Percentiles rank a stretch among this genome's conserved stretches.
These are phyloP conservation scores for Equus przewalskii DNA, from an alignment of 2,113 vertebrate genomes.

Conservation along the genomic window DNA sequence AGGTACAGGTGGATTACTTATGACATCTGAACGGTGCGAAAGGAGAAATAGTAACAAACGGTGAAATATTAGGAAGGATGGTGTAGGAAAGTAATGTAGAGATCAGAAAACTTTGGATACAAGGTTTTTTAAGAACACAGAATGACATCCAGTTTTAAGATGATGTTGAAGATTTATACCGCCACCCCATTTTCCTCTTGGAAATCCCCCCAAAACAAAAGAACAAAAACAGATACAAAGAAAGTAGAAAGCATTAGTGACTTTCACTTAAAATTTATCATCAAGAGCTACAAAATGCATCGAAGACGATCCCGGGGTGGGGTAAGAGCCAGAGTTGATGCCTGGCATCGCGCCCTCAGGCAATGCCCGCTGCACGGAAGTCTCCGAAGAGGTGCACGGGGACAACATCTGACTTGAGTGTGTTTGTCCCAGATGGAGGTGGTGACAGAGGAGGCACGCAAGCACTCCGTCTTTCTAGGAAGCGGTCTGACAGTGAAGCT, in stretches of 20 bases:
- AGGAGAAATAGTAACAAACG: not conserved
- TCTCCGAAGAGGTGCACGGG: not conserved
- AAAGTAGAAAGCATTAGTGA: not conserved
- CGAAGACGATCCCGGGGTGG: not conserved
- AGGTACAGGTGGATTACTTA: not conserved
- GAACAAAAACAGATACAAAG: not conserved
- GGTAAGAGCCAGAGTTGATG: not conserved
- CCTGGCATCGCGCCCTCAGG: not conserved
- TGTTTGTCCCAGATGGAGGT: not conserved
- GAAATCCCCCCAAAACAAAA: not conserved
- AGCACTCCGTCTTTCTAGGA: not conserved
- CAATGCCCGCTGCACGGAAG: not conserved
- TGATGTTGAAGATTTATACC: not conserved
- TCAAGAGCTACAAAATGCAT: not conserved
- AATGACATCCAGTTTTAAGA: not conserved
- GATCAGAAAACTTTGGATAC: not conserved
- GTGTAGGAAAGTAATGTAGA: not conserved
- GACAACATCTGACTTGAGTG: too few species aligned
- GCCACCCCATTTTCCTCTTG: not conserved
- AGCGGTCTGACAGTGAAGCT: not conserved
- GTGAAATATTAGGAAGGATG: not conserved
- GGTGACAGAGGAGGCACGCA: not conserved
- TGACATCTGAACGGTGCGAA: not conserved
- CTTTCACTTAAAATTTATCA: not conserved
- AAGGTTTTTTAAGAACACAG: not conserved